Conservation (phyloP, 64 coral and sea anemone genomes). For the Montipora cactus region DNA sequence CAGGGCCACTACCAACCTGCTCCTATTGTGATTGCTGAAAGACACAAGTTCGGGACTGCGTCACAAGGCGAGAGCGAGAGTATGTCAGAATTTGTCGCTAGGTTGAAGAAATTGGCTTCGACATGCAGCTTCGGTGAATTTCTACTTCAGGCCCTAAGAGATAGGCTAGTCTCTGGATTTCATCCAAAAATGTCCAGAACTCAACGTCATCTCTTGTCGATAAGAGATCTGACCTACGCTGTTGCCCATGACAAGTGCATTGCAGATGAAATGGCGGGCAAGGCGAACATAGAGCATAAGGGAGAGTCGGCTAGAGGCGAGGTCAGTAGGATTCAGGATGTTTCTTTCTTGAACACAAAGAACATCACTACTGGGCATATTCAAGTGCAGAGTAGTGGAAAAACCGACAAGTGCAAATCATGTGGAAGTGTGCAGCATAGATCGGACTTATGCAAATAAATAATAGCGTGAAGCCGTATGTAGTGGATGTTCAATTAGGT, state of each 20-base stretch:
- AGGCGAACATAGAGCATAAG: no score
- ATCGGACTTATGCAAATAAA: background rate
- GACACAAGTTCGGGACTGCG: background rate
- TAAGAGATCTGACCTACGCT: no score
- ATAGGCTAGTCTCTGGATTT: no score
- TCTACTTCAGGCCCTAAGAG: background rate
- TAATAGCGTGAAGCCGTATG: constrained; percentile 44
- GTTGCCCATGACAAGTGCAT: no score
- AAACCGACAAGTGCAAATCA: background rate
- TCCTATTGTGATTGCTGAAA: background rate
- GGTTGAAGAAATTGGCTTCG: constrained; percentile 15
- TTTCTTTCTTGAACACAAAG: no score
- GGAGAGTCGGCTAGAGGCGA: no score
- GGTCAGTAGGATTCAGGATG: no score
- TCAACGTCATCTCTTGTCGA: no score
- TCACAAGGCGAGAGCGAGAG: background rate
- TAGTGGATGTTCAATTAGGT: constrained; percentile 52
- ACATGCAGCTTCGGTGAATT: background rate
- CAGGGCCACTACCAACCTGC: background rate
- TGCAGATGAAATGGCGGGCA: no score
- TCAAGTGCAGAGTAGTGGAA: background rate
- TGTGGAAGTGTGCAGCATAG: background rate
- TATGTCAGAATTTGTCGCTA: background rate
- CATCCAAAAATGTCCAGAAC: no score
- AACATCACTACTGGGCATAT: background rate